These are phyloP conservation scores for Daubentonia madagascariensis DNA, from an alignment of 2,113 vertebrate species.

Conservation along the genomic window DNA sequence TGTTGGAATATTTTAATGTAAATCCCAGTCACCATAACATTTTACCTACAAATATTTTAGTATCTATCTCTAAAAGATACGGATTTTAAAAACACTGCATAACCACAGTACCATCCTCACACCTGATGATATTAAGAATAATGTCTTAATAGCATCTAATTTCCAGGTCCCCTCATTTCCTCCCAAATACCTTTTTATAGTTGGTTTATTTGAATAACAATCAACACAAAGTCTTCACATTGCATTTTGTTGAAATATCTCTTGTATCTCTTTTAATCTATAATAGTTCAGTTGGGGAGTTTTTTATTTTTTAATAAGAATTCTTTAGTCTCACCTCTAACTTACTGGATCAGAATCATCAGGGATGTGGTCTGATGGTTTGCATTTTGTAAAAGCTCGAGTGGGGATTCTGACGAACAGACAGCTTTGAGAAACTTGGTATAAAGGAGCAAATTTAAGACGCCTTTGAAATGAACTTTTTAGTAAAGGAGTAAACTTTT, in stretches of 20 bases:
- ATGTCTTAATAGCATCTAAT: background rate
- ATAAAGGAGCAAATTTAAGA: background rate
- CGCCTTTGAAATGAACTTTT: background rate
- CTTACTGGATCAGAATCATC: background rate
- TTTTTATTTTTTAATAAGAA: background rate
- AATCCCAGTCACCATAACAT: background rate
- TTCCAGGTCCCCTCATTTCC: background rate
- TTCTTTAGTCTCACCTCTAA: background rate
- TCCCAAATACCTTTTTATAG: background rate
- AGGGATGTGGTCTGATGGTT: background rate
- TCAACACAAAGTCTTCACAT: background rate
- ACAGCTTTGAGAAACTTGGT: background rate
- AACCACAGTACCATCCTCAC: background rate
- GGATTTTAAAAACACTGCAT: background rate
- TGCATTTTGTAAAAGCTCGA: background rate
- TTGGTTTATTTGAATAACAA: background rate
- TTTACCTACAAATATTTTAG: background rate
- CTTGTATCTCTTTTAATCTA: background rate
- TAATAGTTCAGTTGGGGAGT: background rate
- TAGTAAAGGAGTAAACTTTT: background rate
- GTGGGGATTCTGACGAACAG: background rate
- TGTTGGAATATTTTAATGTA: background rate
- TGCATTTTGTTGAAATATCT: constrained; percentile 2
- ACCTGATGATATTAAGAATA: background rate
- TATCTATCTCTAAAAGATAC: background rate